Base-by-base conservation (phyloP, 2,797 vertebrate genomes). In the Brachyrhaphis roseni region DNA sequence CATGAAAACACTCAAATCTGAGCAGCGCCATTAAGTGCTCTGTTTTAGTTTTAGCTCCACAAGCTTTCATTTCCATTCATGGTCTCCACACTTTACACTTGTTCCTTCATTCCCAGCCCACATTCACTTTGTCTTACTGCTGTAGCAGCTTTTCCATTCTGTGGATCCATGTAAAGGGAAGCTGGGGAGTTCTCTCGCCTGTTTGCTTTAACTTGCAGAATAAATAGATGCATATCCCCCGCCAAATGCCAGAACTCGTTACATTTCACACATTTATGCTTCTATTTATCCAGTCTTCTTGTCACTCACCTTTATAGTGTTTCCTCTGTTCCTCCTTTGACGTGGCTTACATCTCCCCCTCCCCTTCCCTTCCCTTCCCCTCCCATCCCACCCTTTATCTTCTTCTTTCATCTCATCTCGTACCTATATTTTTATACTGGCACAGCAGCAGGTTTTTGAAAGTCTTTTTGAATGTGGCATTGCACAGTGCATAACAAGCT, bases 391-490 rank as follows among this genome's bases (percentile, higher is more conserved):
- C 70, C 84, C 77, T 77, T 43, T 13, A 53, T 78, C 77, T 39
- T 74, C 79, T 62, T 28, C 77, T 55, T 70, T 88, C 85, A 80
- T 84, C 88, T 96, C 93, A 96, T 94, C 96, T 95, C 1, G 95
- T 96, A 70, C 95, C 95, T 45, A 96, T 96, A 83, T 99, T 99
- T 88, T 98, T 98, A 86, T 99, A 99, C 90, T 99, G 98, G 94
- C 98, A 99, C 89, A 99, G 95, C 78, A 99, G 95, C 84, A 99
- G 96, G 92, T 99, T 98, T 93, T 98, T 97, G 92, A 99, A 99
- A 31, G 98, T 99, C 95, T 99, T 99, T 94, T 99, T 99, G 92
- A 99, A 99, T 0, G 98, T 99, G 90, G 97, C 98, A 1, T 99
- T 99, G 95, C 98, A 99, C 90, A 99, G 96, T 39, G 98, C 98